Conservation (phyloP, 2,888 invertebrate species). For the Meiosimyza platycephala region DNA sequence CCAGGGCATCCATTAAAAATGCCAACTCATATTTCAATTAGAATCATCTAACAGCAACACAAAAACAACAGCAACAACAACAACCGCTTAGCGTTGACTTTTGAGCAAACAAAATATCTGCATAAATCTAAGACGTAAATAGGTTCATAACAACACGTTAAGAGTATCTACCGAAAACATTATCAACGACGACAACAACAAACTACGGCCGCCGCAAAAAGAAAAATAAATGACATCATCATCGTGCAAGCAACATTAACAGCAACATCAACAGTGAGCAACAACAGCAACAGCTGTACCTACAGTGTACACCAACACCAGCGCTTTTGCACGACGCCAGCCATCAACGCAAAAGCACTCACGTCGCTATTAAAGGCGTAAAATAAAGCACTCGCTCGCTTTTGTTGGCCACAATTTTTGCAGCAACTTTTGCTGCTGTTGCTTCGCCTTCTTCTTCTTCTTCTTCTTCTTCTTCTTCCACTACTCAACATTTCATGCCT, state of each 20-base stretch:
- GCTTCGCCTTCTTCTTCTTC: conserved; percentile 22
- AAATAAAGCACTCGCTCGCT: conserved; percentile 3
- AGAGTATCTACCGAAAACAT: neutral
- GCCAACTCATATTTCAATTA: neutral
- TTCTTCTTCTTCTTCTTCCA: neutral
- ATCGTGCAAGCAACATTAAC: neutral
- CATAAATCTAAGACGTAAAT: conserved; percentile 20
- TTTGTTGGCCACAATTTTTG: neutral
- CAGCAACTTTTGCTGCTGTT: conserved; percentile 33
- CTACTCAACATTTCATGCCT: neutral
- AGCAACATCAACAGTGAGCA: neutral
- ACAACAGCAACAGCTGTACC: conserved; percentile 36
- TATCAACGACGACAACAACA: neutral
- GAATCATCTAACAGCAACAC: neutral
- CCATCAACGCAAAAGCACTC: conserved; percentile 53
- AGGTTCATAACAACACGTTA: neutral
- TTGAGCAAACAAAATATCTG: conserved; percentile 22
- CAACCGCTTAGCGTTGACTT: conserved; percentile 1
- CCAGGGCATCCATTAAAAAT: neutral
- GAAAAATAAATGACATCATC: conserved; percentile 25
- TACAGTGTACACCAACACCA: no score
- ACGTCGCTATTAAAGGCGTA: conserved; percentile 35
- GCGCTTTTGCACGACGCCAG: no score
- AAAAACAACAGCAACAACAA: neutral
- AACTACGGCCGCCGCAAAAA: neutral